A percentile compares a stretch with the other conserved stretches of the same genome.
phyloP scores from a whole-genome alignment of 1,140 invertebrate species.

The Hestina assimilis region DNA sequence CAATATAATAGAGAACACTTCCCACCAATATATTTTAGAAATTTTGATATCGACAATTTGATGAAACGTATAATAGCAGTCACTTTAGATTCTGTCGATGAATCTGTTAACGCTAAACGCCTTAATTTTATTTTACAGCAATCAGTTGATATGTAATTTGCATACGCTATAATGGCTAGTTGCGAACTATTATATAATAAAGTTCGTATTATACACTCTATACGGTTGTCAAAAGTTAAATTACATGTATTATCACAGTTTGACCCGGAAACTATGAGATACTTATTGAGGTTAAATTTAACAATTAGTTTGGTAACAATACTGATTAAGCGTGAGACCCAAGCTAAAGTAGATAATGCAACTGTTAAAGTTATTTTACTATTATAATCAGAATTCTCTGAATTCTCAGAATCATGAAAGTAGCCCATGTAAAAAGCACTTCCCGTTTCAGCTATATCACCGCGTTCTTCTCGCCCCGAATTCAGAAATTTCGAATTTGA shows the following conservation, averaged over 20 bases:
- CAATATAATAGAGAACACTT: too few species aligned
- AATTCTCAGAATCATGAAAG: not conserved
- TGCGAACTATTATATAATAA: not conserved
- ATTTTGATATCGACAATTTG: not conserved
- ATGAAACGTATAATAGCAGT: too few species aligned
- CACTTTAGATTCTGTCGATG: not conserved
- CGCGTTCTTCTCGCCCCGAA: not conserved
- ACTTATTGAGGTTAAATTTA: not conserved
- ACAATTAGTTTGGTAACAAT: not conserved
- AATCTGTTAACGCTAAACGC: not conserved
- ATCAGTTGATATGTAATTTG: not conserved
- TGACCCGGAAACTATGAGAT: not conserved
- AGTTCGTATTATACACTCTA: not conserved
- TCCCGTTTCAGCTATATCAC: not conserved
- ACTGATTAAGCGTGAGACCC: not conserved
- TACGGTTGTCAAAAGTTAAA: not conserved
- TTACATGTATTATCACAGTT: not conserved
- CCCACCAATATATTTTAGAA: not conserved
- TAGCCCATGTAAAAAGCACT: not conserved
- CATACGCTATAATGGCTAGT: not conserved
- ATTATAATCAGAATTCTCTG: not conserved
- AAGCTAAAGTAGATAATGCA: not conserved
- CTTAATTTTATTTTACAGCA: not conserved
- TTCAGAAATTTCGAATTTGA: conserved; percentile 3
- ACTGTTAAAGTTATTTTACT: not conserved